These are phyloP conservation scores for Chondrilla cf. caribensis DNA, from an alignment of 37 sponge, comb jelly and placozoan genomes.

Conservation along the genomic window DNA sequence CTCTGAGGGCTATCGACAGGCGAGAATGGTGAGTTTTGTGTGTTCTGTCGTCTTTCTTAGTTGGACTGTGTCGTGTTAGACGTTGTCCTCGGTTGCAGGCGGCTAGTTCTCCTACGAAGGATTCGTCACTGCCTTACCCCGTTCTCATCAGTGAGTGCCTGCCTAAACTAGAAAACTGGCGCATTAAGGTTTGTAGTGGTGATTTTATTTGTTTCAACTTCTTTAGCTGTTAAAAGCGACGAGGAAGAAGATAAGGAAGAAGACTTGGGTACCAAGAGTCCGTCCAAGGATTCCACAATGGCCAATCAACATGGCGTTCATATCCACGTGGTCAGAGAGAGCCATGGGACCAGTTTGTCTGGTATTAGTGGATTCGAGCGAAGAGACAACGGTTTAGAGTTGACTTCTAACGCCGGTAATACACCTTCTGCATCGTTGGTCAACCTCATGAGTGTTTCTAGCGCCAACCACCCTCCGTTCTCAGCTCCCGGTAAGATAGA, in stretches of 20 bases:
- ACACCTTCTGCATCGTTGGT: background rate
- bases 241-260: background rate
- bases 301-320: background rate
- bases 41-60: too few species aligned
- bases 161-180: too few species aligned
- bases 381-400: too few species aligned
- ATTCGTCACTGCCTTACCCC: background rate
- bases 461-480: conserved; percentile 15
- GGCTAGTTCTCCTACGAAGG: background rate
- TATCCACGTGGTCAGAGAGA: conserved; percentile 2
- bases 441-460: background rate
- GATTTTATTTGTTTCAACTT: too few species aligned
- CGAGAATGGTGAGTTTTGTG: too few species aligned
- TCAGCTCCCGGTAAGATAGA: conserved; percentile 14
- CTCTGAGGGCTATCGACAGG: too few species aligned
- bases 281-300: background rate
- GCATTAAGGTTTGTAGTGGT: too few species aligned
- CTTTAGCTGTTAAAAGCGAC: conserved; percentile 16
- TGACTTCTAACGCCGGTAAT: too few species aligned
- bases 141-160: background rate
- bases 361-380: too few species aligned
- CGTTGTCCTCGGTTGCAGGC: too few species aligned
- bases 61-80: too few species aligned
- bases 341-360: too few species aligned
- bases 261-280: background rate